Base-by-base conservation (phyloP, 2,888 invertebrate genomes). In the Pheosia tremula region DNA sequence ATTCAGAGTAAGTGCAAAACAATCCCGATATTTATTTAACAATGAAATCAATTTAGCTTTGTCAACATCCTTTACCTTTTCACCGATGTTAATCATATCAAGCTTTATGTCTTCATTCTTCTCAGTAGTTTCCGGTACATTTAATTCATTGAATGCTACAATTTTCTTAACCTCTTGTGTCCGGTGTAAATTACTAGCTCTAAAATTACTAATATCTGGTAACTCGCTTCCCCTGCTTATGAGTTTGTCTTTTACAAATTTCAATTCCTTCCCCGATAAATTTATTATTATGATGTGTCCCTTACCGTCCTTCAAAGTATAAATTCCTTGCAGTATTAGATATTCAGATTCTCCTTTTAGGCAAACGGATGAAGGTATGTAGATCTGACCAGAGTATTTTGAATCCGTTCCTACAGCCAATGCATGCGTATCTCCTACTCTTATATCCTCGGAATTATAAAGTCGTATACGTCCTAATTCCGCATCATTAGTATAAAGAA, bases 1-100 rank as follows among this genome's bases (percentile, higher is more conserved):
- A 4, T 13, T 56, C 1, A 37, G 52, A 2, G 50, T 43, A 36
- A 56, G 56, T 10, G 63, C 60, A 38, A 64, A 60, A n/a, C 63
- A 64, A 7, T 64, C 49, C 4, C 60, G 56, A 6, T 49, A 61
- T 36, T 59, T 41, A 10, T 60, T 58, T 6, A 64, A 39, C 8
- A 60, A 37, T 4, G 3, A 3, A 41, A 10, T 45, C 38, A 60
- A 63, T 11, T 39, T 4, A 1, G 9, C 13, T 4, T n/a, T n/a
- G 24, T 60, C 53, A 0, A 4, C n/a, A 2, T 57, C 9, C 38
- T 24, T 24, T 24, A 61, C 43, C 24, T 38, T 41, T 6, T 56
- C 13, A 45, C 45, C 45, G 9, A 45, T 8, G 45, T 45, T 11
- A 45, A 45, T 9, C 45, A 45, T 45, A 6, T 45, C 45, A 6